phyloP scores from a whole-genome alignment of 2,113 vertebrate species.

The Camelus bactrianus region DNA sequence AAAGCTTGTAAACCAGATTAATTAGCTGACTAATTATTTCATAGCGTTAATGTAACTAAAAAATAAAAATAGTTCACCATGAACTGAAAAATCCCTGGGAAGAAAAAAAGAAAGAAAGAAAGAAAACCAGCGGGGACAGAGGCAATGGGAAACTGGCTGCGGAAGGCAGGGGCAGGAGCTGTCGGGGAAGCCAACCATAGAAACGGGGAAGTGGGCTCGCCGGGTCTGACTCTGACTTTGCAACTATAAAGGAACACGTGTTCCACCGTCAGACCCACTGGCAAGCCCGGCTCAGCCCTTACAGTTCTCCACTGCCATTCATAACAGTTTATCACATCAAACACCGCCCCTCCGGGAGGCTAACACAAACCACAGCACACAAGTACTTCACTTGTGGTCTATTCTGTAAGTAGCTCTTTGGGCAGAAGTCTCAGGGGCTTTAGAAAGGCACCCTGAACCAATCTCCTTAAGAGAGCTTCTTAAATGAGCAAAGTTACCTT shows the following conservation, averaged over 20 bases:
- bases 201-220: neutral
- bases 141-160: neutral
- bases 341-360: neutral
- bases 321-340: neutral
- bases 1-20: constrained; percentile 93
- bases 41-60: constrained; percentile 89
- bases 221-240: neutral
- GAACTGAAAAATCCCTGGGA: constrained; percentile 73
- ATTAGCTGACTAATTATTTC: constrained; percentile 92
- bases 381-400: neutral
- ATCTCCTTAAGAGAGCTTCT: neutral
- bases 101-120: neutral
- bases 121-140: neutral
- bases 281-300: neutral
- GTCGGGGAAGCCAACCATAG: neutral
- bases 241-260: neutral
- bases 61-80: constrained; percentile 83
- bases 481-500: neutral
- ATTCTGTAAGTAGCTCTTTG: neutral
- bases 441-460: neutral
- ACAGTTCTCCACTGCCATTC: neutral
- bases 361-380: fast-evolving
- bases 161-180: neutral
- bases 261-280: neutral
- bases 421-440: neutral